Base-by-base conservation (phyloP, 2,113 vertebrate species). In the Diphyllodes magnificus region DNA sequence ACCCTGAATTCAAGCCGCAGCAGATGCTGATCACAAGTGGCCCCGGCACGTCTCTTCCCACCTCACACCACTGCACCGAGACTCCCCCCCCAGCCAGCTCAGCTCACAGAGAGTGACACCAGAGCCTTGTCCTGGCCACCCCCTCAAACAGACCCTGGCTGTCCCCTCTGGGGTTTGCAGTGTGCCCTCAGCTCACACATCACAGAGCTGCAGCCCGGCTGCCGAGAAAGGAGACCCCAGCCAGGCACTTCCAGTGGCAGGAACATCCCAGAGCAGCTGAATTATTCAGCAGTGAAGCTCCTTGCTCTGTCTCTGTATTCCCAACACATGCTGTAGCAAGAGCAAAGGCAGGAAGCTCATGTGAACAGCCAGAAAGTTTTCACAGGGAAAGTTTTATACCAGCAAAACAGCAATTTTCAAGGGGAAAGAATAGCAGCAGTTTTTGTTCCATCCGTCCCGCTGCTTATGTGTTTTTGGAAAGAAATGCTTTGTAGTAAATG, bases 271-370 rank as follows among this genome's bases (percentile, higher is more conserved):
- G 47, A 82, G 82, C 89, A 80, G 42, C 56, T 96, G 78, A 95
- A 92, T 94, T 94, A 90, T 92, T 94, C 20, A 95, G 53, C 50
- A 79, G n/a, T 40, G 84, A 70, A 90, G 84, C 59, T 91, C 65
- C 54, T 72, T 85, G 50, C 49, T 63, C 53, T 68, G 30, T 30
- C 47, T 96, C 53, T 76, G 57, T 64, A 87, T 86, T 95, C 91
- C 86, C 86, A 88, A 45, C 49, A 49, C 65, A 59, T 24, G 56
- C 83, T 47, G 65, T 15, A 82, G 86, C 7, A n/a, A 85, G 75
- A 92, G 59, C 25, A 88, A 80, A 93, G 49, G 79, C 79, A 88
- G 47, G 42, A 40, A 72, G n/a, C 61, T 72, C 3, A 1, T 44
- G 50, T 73, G 71, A 88, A 66, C 59, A 82, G 64, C 44, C 63